phyloP scores from a whole-genome alignment of 2,113 vertebrate species.

The Alethe castanea region DNA sequence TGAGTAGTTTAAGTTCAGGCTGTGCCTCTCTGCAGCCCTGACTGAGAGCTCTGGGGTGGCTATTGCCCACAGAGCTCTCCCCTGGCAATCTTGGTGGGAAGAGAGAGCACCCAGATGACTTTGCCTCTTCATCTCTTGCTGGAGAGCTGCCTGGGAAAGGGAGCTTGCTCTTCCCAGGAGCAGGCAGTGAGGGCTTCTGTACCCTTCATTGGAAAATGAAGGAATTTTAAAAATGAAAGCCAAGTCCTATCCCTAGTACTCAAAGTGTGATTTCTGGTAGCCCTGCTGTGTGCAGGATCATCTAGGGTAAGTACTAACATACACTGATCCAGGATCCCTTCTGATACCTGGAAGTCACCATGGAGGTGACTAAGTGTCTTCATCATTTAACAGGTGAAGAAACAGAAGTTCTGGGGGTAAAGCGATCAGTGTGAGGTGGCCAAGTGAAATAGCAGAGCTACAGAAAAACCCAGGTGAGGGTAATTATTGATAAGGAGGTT shows the following conservation, averaged over 20 bases:
- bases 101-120: background rate
- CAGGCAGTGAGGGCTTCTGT: background rate
- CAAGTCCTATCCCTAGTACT: background rate
- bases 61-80: background rate
- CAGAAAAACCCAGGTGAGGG: background rate
- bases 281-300: background rate
- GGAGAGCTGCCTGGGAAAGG: background rate
- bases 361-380: background rate
- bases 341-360: background rate
- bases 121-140: rapidly evolving
- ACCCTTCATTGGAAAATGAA: background rate
- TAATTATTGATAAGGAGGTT: background rate
- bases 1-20: background rate
- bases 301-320: background rate
- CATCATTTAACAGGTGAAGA: background rate
- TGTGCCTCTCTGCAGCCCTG: background rate
- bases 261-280: background rate
- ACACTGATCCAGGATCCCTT: background rate
- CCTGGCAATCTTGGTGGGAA: background rate
- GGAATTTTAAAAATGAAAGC: background rate
- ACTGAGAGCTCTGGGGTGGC: background rate
- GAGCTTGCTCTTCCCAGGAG: background rate
- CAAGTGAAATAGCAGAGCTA: background rate
- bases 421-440: background rate
- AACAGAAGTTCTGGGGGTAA: background rate